Evolutionary conservation across 2,888 invertebrate species (phyloP).

Genomic region (Zele albiditarsus): DNA sequence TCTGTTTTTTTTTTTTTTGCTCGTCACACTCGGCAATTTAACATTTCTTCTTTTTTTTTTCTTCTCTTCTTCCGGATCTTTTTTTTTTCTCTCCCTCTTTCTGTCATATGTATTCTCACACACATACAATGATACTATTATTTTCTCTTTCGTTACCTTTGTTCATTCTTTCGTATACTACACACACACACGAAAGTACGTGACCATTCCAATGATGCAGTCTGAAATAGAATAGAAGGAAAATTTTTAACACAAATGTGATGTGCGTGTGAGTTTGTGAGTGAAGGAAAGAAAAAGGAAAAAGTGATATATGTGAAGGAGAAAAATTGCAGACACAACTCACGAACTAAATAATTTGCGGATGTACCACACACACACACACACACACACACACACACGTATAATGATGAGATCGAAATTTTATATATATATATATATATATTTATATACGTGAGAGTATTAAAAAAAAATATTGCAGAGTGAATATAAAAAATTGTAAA

Average conservation of each 20-base stretch:
- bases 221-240: slow-evolving; percentile 27
- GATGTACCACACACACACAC: background rate
- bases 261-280: background rate
- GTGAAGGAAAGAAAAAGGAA: background rate
- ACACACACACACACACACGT: background rate
- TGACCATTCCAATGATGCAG: slow-evolving; percentile 46
- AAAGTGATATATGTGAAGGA: slow-evolving; percentile 11
- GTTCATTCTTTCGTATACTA: slow-evolving; percentile 27
- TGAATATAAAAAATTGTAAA: background rate
- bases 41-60: background rate
- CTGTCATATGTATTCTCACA: background rate
- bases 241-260: slow-evolving; percentile 13
- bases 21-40: slow-evolving; percentile 8
- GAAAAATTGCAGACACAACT: slow-evolving; percentile 30
- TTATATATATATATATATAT: background rate
- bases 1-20: slow-evolving; percentile 28
- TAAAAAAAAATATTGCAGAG: background rate
- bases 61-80: background rate
- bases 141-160: slow-evolving; percentile 5
- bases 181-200: slow-evolving; percentile 40
- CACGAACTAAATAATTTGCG: slow-evolving; percentile 8
- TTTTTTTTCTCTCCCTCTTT: background rate
- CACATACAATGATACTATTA: slow-evolving; percentile 19
- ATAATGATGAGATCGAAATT: background rate
- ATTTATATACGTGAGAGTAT: background rate